phyloP scores from a whole-genome alignment of 1,140 invertebrate genomes.

The Oppia nitens region DNA sequence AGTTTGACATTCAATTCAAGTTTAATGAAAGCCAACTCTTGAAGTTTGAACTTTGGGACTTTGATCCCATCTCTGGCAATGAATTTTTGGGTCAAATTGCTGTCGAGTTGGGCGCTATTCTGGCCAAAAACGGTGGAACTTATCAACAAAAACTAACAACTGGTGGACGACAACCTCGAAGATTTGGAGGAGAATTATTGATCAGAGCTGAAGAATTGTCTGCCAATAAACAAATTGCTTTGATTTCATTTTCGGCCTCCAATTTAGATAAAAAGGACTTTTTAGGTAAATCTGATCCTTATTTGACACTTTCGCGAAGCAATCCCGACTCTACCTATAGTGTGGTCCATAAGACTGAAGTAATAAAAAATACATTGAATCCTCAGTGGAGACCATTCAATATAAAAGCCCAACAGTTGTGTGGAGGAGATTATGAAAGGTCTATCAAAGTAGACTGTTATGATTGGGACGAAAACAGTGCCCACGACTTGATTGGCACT shows the following conservation, averaged over 20 bases:
- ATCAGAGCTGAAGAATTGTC: conserved; percentile 34
- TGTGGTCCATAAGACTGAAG: conserved; percentile 37
- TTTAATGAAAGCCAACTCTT: conserved; percentile 34
- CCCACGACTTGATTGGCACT: not conserved
- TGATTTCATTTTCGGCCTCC: not conserved
- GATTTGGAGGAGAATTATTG: conserved; percentile 19
- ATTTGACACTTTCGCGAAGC: conserved; percentile 12
- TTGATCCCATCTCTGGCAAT: conserved; percentile 23
- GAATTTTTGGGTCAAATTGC: conserved; percentile 36
- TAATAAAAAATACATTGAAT: conserved; percentile 36
- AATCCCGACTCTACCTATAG: conserved; percentile 25
- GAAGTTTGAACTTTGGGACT: conserved; percentile 25
- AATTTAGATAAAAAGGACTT: conserved; percentile 24
- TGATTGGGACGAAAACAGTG: conserved; percentile 5
- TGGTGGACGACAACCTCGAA: not conserved
- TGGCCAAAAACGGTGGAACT: conserved; percentile 26
- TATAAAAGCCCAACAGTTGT: conserved; percentile 35
- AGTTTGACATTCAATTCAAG: conserved; percentile 34
- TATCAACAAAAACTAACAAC: conserved; percentile 21
- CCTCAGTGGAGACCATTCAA: conserved; percentile 40
- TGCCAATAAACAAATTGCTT: conserved; percentile 32
- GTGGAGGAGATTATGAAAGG: conserved; percentile 41
- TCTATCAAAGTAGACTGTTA: conserved; percentile 19
- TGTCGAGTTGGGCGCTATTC: conserved; percentile 35
- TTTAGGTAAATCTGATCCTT: conserved; percentile 33